These are phyloP conservation scores for Lumbricus terrestris DNA, from an alignment of 2,888 invertebrate species.

Conservation along the genomic window DNA sequence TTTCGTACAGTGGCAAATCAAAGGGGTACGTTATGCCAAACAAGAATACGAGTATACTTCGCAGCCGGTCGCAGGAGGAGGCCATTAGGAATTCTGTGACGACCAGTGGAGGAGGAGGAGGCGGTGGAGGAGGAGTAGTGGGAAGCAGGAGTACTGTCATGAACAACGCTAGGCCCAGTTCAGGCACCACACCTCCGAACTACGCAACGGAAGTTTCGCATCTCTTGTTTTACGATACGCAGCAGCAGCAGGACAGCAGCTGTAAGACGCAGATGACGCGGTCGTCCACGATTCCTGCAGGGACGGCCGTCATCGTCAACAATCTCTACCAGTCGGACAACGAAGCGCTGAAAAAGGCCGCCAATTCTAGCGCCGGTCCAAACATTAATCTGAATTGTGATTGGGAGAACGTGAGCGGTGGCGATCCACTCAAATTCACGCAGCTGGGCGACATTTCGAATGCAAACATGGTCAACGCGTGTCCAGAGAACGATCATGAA, in stretches of 20 bases:
- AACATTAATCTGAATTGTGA: constrained; percentile 17
- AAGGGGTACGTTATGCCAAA: not conserved
- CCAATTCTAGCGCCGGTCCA: not conserved
- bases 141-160: not conserved
- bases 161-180: constrained; percentile 18
- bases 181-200: not conserved
- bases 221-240: constrained; percentile 9
- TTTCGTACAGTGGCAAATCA: constrained; percentile 4
- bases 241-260: no score
- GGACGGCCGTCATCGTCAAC: constrained; percentile 14
- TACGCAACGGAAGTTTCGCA: constrained; percentile 12
- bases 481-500: constrained; percentile 6
- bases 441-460: constrained; percentile 9
- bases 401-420: not conserved
- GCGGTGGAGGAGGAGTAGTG: not conserved
- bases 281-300: constrained; percentile 14
- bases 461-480: not conserved
- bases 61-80: constrained; percentile 8
- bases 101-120: not conserved
- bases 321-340: constrained; percentile 9
- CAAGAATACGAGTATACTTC: constrained; percentile 10
- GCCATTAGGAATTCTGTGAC: constrained; percentile 1
- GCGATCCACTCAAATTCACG: not conserved
- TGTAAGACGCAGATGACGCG: constrained; percentile 13
- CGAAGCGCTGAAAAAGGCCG: not conserved